Base-by-base conservation (phyloP, 30 jellyfish, hydroid and myxozoan genomes). In the Cassiopea xamachana region DNA sequence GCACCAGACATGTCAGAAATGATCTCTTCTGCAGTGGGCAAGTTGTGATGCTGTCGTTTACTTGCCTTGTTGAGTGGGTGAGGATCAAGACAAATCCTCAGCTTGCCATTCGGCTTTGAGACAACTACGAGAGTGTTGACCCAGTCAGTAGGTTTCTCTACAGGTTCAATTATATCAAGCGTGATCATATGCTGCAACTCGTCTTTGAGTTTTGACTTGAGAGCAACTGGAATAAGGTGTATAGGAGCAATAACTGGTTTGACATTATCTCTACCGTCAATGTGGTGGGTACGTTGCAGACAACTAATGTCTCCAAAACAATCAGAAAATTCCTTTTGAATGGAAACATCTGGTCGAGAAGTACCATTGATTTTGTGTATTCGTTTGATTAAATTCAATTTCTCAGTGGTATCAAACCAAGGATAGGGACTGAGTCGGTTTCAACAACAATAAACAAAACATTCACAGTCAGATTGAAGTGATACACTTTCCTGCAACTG, bases 101-200 rank as follows among this genome's bases (percentile, higher is more conserved):
- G 13, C 55, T 77, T 88, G 14, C 91, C 94, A 77, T 78, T 69
- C 12, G 85, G 89, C 62, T 89, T 90, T 60, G 60, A 43, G 16
- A 69, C 87, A 1, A 73, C 76, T 14, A 80, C 89, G 19, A 16
- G 48, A 9, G 73, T 49, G 60, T 60, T 14, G 60, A 81, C 80
- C 97, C 89, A 89, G 60, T 89, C 89, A 46, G 97, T 89, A 14
- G 97, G 97, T 18, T 81, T 61, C 51, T 16, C 60, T 12, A 81
- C 89, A 80, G 77, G 78, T 77, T 46, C 73, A 74, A 89, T 73
- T 45, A 89, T 73, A 59, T 68, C 82, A 61, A 44, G 48, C 64
- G 39, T 39, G 46, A 43, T 64, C 82, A 86, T 17, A 39, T 1
- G 1, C n/a, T 86, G 44, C 16, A 86, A 44, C 89, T 86, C 82